Base-by-base conservation (phyloP, 2,113 vertebrate genomes). In the Acinonyx jubatus region DNA sequence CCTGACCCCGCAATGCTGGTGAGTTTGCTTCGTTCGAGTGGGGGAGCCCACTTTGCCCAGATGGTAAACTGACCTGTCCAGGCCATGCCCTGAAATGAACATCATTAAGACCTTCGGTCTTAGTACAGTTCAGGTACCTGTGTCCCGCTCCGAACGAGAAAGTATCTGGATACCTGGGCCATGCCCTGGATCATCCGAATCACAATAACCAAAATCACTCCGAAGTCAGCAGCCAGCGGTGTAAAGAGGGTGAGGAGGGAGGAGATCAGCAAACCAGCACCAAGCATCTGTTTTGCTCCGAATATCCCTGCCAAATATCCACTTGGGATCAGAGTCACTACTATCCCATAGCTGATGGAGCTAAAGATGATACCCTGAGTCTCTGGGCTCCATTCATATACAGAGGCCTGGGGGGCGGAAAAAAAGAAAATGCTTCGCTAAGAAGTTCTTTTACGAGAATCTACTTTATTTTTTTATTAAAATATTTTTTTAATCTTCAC, bases 41-140 rank as follows among this genome's bases (percentile, higher is more conserved):
- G 99, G 3, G 99, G 99, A 12, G 99, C 99, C 99, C 99, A 99
- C 27, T 99, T 99, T 6, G 99, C 98, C 99, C 99, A 99, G 96
- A 99, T 99, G 3, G 99, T 99, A 98, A 99, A 99, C 99, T 99
- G 99, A 33, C 99, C 98, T 0, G 99, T 99, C 97, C 98, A 99
- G 0, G 99, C 99, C 97, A 99, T 99, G 0, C 99, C 99, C 99
- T 99, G 38, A 21, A 98, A 98, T 31, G 71, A 81, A 92, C 84
- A 71, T 65, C n/a, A 36, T 52, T 38, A 33, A 91, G 73, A 52
- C 23, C 19, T 80, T 65, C n/a, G 27, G 36, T 79, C 21, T 41
- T 50, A n/a, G 19, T 16, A 57, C 80, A 91, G 66, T 25, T 61
- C 8, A 4, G n/a, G 15, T 36, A 48, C 36, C 79, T 45, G 6